Evolutionary conservation across 2,113 vertebrate species (phyloP), one percentile per base, ranked within the genome.

Genomic region (Burhinus bistriatus): DNA sequence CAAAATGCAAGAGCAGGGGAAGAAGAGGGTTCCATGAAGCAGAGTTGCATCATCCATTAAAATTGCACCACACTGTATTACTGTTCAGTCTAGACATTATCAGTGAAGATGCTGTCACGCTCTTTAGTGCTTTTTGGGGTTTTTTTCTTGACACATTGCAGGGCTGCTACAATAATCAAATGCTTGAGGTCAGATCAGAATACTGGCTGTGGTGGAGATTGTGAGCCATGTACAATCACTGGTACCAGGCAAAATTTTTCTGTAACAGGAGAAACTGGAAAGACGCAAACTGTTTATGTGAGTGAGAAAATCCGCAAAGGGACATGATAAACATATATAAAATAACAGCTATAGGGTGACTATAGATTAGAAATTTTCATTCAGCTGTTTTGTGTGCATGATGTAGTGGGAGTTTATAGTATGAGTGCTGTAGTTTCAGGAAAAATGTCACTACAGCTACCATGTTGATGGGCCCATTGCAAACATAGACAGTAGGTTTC

Each of bases 401-500:
- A 15, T 34, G 4, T 32, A 70, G 30, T 54, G 45, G n/a, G 12
- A 51, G 5, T 75, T 38, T 21, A 21, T 3, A 45, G 59, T 15
- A 6, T 5, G 21, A 58, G 8, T 64, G 45, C 45, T 80, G 9
- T 36, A 34, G 25, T 42, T 78, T 42, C 55, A 66, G 51, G 25
- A 42, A 49, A 92, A 70, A 42, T 1, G 0, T 68, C 2, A 0
- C 58, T 80, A 32, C 3, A 62, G 22, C 45, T 64, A 4, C 11
- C 8, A 4, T 21, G 9, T 42, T 44, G 40, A 25, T 17, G 49
- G 45, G 17, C 12, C 25, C 21, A 2, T 23, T 70, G 64, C 45
- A 62, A 84, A 59, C 2, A 1, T 73, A 51, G 34, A 55, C 17
- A 66, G 22, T 59, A 19, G 21, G 30, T 68, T 78, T 87, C 59